A percentile compares a stretch with the other conserved stretches of the same genome.
These are phyloP conservation scores for Ceratothoa steindachneri DNA, from an alignment of 2,888 invertebrate genomes.

Conservation along the genomic window DNA sequence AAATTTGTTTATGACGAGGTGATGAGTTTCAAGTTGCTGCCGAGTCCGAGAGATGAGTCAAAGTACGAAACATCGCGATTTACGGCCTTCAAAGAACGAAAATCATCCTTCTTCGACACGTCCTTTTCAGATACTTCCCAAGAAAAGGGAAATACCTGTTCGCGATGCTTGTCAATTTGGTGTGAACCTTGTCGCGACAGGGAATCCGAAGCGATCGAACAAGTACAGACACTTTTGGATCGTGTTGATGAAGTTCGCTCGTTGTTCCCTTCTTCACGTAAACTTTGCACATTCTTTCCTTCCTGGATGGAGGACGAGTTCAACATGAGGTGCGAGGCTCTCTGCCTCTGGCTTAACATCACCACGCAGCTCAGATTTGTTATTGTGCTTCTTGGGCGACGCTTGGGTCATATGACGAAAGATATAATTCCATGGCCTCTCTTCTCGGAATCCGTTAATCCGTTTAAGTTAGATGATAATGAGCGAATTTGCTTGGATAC, in stretches of 20 bases:
- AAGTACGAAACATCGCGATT: not conserved
- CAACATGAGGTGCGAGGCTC: slow-evolving; percentile 67
- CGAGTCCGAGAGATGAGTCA: not conserved
- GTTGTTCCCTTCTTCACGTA: slow-evolving; percentile 76
- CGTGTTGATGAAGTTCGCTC: slow-evolving; percentile 71
- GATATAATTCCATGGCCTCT: slow-evolving; percentile 43
- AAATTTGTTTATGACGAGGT: slow-evolving; percentile 64
- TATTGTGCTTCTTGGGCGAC: slow-evolving; percentile 61
- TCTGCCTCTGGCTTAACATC: slow-evolving; percentile 89
- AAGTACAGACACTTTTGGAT: slow-evolving; percentile 68
- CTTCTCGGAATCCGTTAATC: slow-evolving; percentile 16
- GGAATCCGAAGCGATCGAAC: slow-evolving; percentile 69
- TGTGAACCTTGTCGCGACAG: slow-evolving; percentile 67
- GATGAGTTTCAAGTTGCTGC: slow-evolving; percentile 67
- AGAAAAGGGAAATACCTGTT: too few relatives aligned
- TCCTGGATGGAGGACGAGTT: slow-evolving; percentile 65
- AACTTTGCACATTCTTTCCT: slow-evolving; percentile 71
- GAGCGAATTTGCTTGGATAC: not conserved
- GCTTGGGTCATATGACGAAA: slow-evolving; percentile 44
- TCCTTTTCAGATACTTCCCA: not conserved
- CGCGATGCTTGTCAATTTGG: slow-evolving; percentile 69
- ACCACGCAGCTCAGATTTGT: slow-evolving; percentile 77
- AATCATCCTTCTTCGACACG: not conserved
- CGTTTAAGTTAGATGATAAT: not conserved
- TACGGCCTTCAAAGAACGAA: not conserved